A percentile compares a stretch with the other conserved stretches of the same genome.
phyloP scores from a whole-genome alignment of 2,888 invertebrate species.

The Thyatira batis region DNA sequence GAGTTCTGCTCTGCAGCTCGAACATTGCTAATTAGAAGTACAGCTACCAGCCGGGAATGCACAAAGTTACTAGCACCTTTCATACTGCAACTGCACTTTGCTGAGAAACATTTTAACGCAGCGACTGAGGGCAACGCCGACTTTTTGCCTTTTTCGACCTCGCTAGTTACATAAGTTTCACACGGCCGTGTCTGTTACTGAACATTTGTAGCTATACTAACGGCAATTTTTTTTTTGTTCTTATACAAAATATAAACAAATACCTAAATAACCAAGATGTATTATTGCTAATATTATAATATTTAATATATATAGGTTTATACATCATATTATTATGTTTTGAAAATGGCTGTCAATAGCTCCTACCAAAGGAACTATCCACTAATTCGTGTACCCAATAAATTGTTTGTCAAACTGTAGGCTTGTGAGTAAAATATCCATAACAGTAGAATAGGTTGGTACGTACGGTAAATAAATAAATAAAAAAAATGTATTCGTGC shows the following conservation, averaged over 20 bases:
- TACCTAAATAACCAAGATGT: not conserved
- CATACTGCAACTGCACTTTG: constrained; percentile 43
- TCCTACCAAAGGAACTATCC: not conserved
- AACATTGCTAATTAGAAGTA: constrained; percentile 58
- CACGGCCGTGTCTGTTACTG: constrained; percentile 22
- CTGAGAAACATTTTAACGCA: constrained; percentile 49
- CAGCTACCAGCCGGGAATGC: constrained; percentile 28
- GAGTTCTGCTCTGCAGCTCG: not conserved
- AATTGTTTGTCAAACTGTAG: not conserved
- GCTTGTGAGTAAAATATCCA: not conserved
- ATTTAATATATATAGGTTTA: not conserved
- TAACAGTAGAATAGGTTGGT: not conserved
- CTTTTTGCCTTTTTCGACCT: constrained; percentile 42
- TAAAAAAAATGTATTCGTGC: constrained; percentile 21
- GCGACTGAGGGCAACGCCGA: constrained; percentile 36
- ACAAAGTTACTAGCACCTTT: constrained; percentile 50
- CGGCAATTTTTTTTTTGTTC: too few relatives aligned
- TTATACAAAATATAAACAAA: too few relatives aligned
- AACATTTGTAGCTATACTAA: too few relatives aligned
- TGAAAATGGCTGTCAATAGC: not conserved
- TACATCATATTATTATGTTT: not conserved
- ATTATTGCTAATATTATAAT: not conserved
- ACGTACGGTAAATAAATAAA: too few relatives aligned
- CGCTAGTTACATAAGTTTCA: constrained; percentile 30
- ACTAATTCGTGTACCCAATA: not conserved